phyloP scores from a whole-genome alignment of 1,140 invertebrate species.

The Sinella curviseta region DNA sequence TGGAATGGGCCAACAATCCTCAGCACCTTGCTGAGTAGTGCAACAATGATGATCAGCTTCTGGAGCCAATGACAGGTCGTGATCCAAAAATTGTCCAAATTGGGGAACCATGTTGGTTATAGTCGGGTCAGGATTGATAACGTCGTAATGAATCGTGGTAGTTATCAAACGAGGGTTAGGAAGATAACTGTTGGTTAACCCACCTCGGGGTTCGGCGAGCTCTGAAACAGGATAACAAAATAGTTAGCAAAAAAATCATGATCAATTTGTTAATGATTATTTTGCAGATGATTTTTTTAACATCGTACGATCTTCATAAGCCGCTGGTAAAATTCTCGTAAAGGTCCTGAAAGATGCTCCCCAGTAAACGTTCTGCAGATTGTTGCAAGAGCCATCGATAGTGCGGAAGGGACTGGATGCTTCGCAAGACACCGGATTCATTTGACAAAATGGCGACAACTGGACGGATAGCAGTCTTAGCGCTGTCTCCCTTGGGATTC shows the following conservation, averaged over 20 bases:
- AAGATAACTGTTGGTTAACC: constrained; percentile 38
- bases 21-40: no score
- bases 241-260: constrained; percentile 75
- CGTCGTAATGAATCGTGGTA: constrained; percentile 54
- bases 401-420: constrained; percentile 55
- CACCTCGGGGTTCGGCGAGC: constrained; percentile 31
- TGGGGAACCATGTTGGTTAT: constrained; percentile 54
- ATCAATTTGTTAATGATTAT: constrained; percentile 71
- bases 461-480: no score
- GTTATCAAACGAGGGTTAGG: constrained; percentile 55
- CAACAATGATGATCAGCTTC: constrained; percentile 35
- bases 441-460: no score
- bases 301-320: constrained; percentile 34
- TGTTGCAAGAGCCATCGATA: constrained; percentile 80
- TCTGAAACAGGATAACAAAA: constrained; percentile 80
- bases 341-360: constrained; percentile 57
- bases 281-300: constrained; percentile 61
- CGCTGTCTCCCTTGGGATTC: no score
- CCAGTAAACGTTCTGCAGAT: constrained; percentile 65
- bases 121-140: constrained; percentile 52
- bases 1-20: constrained; percentile 60
- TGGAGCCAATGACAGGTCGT: constrained; percentile 57
- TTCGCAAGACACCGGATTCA: no score
- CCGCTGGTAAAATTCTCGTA: background rate
- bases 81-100: constrained; percentile 68